Evolutionary conservation across 2,797 vertebrate species (phyloP), one percentile per base, ranked within the genome.

Genomic region (Cetoscarus ocellatus): DNA sequence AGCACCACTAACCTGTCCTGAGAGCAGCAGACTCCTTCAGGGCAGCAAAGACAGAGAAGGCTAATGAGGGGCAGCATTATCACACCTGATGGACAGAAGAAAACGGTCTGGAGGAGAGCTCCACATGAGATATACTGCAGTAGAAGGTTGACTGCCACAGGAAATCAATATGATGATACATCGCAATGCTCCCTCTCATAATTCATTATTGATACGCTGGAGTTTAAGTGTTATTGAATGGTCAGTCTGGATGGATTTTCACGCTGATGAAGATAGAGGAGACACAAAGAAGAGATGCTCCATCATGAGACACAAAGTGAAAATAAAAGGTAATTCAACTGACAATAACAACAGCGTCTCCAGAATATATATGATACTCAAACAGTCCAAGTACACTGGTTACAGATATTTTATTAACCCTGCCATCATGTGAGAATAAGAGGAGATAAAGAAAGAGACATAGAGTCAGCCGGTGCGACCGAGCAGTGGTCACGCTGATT

Each of bases 51-150:
- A 42, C 6, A 44, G 43, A 73, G 27, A 44, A 57, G 51, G 56
- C 66, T 73, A 60, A 78, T 61, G 67, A 70, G 58, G 13, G 18
- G 42, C 55, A 45, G 17, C 17, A 55, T 65, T 40, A 57, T 66
- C 57, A 44, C 64, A 52, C 58, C 67, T 64, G 54, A 67, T 43
- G 70, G 50, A 55, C 48, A 36, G 54, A 67, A 40, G 66, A 14
- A 40, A 57, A 54, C 60, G 71, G 36, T 67, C 47, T 35, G 36
- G 51, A 62, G 9, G 43, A 48, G 56, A 6, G 38, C 36, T 47
- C 19, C 52, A 61, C n/a, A 12, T n/a, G 5, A 49, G 38, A 48
- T 48, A 11, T 5, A n/a, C 3, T 27, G 57, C 52, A 51, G 12
- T 34, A 18, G 19, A 67, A 48, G 47, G 45, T 13, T 35, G 7